Evolutionary conservation across 2,797 vertebrate genomes (phyloP).

Genomic region (Danio choprae): DNA sequence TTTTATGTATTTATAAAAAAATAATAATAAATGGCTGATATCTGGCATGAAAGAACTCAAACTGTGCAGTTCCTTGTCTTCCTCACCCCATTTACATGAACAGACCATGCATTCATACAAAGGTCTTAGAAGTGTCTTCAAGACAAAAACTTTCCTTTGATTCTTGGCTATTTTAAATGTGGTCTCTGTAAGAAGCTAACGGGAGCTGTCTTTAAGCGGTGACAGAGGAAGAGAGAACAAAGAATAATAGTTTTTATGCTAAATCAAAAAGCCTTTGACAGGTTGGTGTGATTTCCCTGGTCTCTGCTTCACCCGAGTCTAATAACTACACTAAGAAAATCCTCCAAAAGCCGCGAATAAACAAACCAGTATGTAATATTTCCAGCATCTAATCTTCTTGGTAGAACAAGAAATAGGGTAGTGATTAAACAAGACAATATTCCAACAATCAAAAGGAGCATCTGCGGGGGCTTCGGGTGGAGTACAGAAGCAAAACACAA

Average conservation of each 20-base stretch:
- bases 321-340: slow-evolving; percentile 30
- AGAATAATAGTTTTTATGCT: slow-evolving; percentile 31
- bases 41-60: slow-evolving; percentile 9
- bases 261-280: slow-evolving; percentile 26
- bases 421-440: slow-evolving; percentile 41
- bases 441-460: slow-evolving; percentile 13
- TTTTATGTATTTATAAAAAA: not conserved
- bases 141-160: slow-evolving; percentile 17
- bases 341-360: slow-evolving; percentile 31
- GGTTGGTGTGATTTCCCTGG: slow-evolving; percentile 7
- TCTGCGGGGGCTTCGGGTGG: slow-evolving; percentile 18
- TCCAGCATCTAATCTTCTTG: slow-evolving; percentile 29
- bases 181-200: slow-evolving; percentile 20
- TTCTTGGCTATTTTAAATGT: slow-evolving; percentile 17
- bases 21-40: not conserved
- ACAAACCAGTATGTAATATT: slow-evolving; percentile 30
- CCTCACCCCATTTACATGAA: slow-evolving; percentile 4
- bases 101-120: slow-evolving; percentile 9
- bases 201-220: slow-evolving; percentile 12
- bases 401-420: slow-evolving; percentile 8
- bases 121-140: slow-evolving; percentile 14
- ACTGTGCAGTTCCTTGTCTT: not conserved
- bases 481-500: slow-evolving; percentile 11
- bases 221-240: slow-evolving; percentile 24
- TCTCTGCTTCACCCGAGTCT: slow-evolving; percentile 10